A percentile compares a stretch with the other conserved stretches of the same genome.
These are phyloP conservation scores for Aleiodes testaceus DNA, from an alignment of 2,888 invertebrate genomes.

Conservation along the genomic window DNA sequence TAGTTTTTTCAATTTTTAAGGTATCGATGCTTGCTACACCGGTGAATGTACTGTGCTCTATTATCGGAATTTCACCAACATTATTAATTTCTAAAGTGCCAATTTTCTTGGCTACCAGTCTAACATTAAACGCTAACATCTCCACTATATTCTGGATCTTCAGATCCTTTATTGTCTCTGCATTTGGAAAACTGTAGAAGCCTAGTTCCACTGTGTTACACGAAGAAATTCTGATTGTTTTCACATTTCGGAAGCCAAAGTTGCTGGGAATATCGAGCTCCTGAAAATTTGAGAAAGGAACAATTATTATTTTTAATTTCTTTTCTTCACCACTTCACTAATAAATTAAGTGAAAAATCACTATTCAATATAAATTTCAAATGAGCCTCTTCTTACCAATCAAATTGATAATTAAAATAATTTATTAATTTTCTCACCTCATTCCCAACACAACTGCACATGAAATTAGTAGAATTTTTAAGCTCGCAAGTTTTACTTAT, in stretches of 20 bases:
- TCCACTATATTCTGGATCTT: conserved; percentile 59
- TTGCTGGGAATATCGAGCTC: conserved; percentile 57
- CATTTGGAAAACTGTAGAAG: conserved; percentile 54
- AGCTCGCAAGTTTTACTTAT: conserved; percentile 55
- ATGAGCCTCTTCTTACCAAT: not conserved
- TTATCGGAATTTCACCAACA: conserved; percentile 55
- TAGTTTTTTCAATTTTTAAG: conserved; percentile 55
- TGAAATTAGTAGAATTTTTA: conserved; percentile 45
- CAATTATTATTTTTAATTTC: not conserved
- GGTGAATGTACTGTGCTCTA: conserved; percentile 55
- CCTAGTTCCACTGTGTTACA: conserved; percentile 57
- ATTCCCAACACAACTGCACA: conserved; percentile 55
- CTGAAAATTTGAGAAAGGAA: conserved; percentile 51
- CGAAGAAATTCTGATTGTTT: conserved; percentile 54
- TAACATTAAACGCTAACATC: conserved; percentile 53
- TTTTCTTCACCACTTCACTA: not conserved
- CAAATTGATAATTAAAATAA: conserved; percentile 9
- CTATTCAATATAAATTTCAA: not conserved
- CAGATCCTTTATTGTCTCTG: conserved; percentile 54
- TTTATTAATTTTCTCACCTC: conserved; percentile 52
- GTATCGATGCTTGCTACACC: conserved; percentile 50
- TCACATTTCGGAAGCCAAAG: conserved; percentile 57
- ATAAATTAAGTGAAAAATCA: not conserved
- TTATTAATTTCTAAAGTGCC: conserved; percentile 53
- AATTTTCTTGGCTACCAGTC: conserved; percentile 50